Percentiles rank a stretch among this genome's conserved stretches.
Conservation (phyloP, 2,888 invertebrate genomes). For the Aphodius sticticus region DNA sequence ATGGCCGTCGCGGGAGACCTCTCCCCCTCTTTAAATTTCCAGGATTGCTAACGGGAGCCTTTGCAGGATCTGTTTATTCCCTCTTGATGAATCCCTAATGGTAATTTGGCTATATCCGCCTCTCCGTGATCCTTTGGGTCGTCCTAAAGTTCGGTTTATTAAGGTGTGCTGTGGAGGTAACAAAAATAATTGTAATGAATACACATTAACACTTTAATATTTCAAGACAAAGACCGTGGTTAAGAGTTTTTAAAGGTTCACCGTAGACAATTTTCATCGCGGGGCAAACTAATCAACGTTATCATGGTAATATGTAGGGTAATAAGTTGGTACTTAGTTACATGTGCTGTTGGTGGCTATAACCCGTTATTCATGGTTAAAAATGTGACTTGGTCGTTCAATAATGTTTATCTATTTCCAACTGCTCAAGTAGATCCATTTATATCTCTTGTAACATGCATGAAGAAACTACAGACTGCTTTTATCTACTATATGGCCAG, state of each 20-base stretch:
- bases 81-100: neutral
- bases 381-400: no score
- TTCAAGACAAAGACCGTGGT: neutral
- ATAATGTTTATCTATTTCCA: neutral
- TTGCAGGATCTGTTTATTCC: neutral
- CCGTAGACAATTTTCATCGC: no score
- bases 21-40: neutral
- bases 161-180: neutral
- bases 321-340: no score
- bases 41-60: neutral
- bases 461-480: neutral
- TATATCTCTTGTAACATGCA: neutral
- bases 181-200: neutral
- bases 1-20: slow-evolving; percentile 33
- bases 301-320: no score
- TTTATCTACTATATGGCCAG: no score
- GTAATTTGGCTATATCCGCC: neutral
- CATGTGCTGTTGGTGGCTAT: no score
- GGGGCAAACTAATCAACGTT: no score
- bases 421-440: neutral
- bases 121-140: neutral
- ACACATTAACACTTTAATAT: neutral
- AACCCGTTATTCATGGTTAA: no score
- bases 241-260: neutral
- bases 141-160: neutral